Evolutionary conservation across 2,113 vertebrate genomes (phyloP).

Genomic region (human): GRCh38 chr3:54034001-54034500

Average conservation of each 20-base stretch:
- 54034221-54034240: too few relatives aligned
- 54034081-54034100: not conserved
- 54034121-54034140: not conserved
- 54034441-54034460: not conserved
- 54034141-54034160: not conserved
- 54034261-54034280: not conserved
- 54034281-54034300: not conserved
- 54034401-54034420: not conserved
- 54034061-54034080: not conserved
- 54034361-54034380: not conserved
- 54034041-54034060: not conserved
- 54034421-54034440: not conserved
- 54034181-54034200: too few relatives aligned
- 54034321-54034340: not conserved
- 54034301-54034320: not conserved
- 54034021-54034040: not conserved
- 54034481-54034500: not conserved
- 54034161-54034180: too few relatives aligned
- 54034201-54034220: too few relatives aligned
- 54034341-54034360: not conserved
- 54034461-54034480: not conserved
- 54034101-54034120: not conserved
- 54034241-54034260: too few relatives aligned
- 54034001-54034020: not conserved
- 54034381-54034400: not conserved